Base-by-base conservation (phyloP, 2,888 invertebrate species). In the Charanyca ferruginea region DNA sequence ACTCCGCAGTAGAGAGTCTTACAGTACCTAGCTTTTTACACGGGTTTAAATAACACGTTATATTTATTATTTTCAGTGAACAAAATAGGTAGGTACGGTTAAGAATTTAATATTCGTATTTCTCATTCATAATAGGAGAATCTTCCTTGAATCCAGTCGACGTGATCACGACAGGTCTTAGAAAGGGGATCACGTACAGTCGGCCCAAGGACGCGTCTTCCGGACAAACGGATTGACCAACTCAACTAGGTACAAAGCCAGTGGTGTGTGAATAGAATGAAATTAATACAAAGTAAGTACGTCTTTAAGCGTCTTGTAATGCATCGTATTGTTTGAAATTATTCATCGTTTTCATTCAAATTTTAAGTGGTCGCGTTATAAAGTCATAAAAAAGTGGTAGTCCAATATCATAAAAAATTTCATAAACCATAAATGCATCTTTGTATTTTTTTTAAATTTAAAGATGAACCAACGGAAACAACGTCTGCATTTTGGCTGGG, bases 181-280 rank as follows among this genome's bases (percentile, higher is more conserved):
- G n/a, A 63, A 77, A 67, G 35, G 61, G 49, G 48, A 62, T 65
- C 78, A 79, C 77, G 80, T 80, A 65, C 63, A 32, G n/a, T 16
- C n/a, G 35, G 22, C 8, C 25, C 28, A 11, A 62, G 45, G 41
- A 79, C 38, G 47, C 41, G 35, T 23, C 38, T 77, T 61, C 65
- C 60, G 48, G 54, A 57, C 54, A 77, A 80, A 66, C 69, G 57
- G 65, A 64, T 70, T 80, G 55, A 63, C 78, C 81, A 44, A 60
- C 41, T 38, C 49, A 25, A 66, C 47, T 22, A 52, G 22, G 41
- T 57, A 66, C 13, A 65, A 66, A 69, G 58, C 20, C 18, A 38
- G 38, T 16, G n/a, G 41, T 13, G 13, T 58, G 47, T 66, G 41
- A 77, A 77, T 61, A 66, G 51, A 22, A 51, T 22, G 13, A 62